A percentile compares a stretch with the other conserved stretches of the same genome.
Evolutionary conservation across 1,140 invertebrate genomes (phyloP).

Genomic region (Trichogramma pretiosum): DNA sequence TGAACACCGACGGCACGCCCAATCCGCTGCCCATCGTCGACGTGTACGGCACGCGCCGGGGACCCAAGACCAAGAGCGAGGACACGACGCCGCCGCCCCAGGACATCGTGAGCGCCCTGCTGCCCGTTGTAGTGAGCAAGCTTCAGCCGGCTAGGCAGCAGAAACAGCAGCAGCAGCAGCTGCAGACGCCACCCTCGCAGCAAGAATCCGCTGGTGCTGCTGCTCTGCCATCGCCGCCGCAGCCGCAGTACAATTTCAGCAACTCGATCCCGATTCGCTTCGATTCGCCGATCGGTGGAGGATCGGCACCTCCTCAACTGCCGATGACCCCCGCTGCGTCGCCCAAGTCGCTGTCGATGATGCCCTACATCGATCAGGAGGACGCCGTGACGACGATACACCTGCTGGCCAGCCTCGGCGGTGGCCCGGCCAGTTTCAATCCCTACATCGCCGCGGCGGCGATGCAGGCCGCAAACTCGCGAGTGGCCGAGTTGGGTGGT

Average conservation of each 20-base stretch:
- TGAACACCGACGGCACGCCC: slow-evolving; percentile 79
- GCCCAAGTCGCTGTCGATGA: background rate
- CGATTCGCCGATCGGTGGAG: background rate
- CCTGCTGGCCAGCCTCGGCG: background rate
- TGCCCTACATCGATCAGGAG: background rate
- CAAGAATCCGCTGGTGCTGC: background rate
- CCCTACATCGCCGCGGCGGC: background rate
- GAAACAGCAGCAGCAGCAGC: background rate
- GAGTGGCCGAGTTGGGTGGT: background rate
- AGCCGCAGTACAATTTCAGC: too few species aligned
- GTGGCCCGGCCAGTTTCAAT: too few species aligned
- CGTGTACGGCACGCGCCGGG: slow-evolving; percentile 78
- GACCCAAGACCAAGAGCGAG: slow-evolving; percentile 60
- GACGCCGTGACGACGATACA: background rate
- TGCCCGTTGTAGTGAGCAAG: slow-evolving; percentile 18
- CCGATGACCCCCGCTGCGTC: background rate
- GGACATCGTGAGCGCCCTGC: slow-evolving; percentile 16
- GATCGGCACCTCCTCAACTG: background rate
- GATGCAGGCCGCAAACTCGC: background rate
- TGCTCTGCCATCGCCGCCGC: too few species aligned
- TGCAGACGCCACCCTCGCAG: background rate
- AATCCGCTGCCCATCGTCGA: slow-evolving; percentile 82
- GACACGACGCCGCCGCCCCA: slow-evolving; percentile 52
- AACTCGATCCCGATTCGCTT: too few species aligned
- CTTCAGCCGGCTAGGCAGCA: background rate